Base-by-base conservation (phyloP, 1,140 invertebrate species). In the Yoshiicerus persimilis region DNA sequence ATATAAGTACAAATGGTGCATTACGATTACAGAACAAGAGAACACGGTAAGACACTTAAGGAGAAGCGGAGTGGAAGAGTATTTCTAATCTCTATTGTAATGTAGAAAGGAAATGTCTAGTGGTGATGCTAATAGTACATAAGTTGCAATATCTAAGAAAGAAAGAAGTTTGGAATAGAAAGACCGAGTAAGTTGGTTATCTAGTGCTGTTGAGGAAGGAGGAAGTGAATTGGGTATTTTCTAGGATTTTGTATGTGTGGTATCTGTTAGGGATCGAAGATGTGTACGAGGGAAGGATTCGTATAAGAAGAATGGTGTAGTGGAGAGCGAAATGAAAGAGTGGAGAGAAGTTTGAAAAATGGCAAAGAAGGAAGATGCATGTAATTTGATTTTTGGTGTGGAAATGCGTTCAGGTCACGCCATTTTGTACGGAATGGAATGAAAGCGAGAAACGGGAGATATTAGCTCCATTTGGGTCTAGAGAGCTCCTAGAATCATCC, bases 361-460 rank as follows among this genome's bases (percentile, higher is more conserved):
- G 90, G 90, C 87, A 87, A 85, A 87, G 84, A 41, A 87, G 20
- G 23, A 64, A 87, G 87, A 88, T 87, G 87, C 89, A 85, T 88
- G 87, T 88, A 90, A 89, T 89, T 90, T 89, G 88, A 89, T 90
- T 89, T 89, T 87, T 86, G 83, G 83, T 88, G 80, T 84, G 85
- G 87, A 90, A 90, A 91, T 91, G 90, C 86, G 86, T 80, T 85
- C 87, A 88, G 88, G 90, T 91, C 90, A 91, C 90, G 90, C 90
- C 88, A 90, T 84, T 88, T 90, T 84, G 16, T 87, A 80, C 75
- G 75, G 20, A 77, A 84, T 56, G 56, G 66, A 87, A 87, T 75
- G 86, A 30, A 80, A 80, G 34, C 30, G 75, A 80, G 75, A 80
- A 34, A 80, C 32, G 16, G 20, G 16, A 80, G 75, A 36, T 41